phyloP scores from a whole-genome alignment of 2,888 invertebrate species.

The Coremacera marginata region DNA sequence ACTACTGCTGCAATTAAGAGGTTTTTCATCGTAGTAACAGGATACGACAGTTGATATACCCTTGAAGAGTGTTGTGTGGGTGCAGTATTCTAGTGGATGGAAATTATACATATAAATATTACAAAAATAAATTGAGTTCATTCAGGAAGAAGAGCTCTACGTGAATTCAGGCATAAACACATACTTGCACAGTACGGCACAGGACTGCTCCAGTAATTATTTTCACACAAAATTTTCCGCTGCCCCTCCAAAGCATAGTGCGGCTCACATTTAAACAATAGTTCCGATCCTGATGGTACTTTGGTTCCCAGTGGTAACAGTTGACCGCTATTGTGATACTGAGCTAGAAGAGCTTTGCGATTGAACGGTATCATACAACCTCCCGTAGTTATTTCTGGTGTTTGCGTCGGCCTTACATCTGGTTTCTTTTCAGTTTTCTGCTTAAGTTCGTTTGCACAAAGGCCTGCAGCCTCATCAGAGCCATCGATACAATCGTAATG shows the following conservation, averaged over 20 bases:
- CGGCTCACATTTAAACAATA: constrained; percentile 24
- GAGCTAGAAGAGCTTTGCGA: not conserved
- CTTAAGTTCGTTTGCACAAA: constrained; percentile 29
- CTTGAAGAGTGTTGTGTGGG: constrained; percentile 7
- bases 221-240: constrained; percentile 14
- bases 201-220: not conserved
- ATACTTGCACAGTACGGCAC: constrained; percentile 15
- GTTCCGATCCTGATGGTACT: not conserved
- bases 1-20: constrained; percentile 29
- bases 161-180: not conserved
- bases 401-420: not conserved
- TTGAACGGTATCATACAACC: constrained; percentile 35
- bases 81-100: constrained; percentile 32
- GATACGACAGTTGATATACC: constrained; percentile 41
- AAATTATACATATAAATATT: no score
- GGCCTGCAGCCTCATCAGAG: constrained; percentile 55
- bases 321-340: not conserved
- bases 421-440: not conserved
- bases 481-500: constrained; percentile 55
- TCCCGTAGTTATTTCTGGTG: not conserved
- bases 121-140: no score
- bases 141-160: no score
- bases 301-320: constrained; percentile 1
- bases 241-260: not conserved
- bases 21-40: constrained; percentile 39